phyloP scores from a whole-genome alignment of 2,113 vertebrate species.

The Falco punctatus region DNA sequence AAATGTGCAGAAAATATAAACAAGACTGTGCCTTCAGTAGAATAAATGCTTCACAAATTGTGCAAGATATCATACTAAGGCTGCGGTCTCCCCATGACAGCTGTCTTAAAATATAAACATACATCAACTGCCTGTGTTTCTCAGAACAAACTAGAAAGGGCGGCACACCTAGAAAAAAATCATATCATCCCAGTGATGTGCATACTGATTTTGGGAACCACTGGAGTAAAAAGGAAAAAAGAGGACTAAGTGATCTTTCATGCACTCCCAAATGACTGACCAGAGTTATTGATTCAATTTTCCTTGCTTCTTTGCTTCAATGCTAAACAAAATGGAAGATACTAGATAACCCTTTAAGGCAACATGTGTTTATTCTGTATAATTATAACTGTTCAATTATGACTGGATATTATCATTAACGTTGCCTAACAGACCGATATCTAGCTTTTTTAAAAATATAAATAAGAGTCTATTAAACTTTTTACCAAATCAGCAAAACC shows the following conservation, averaged over 20 bases:
- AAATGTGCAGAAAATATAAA: conserved; percentile 98
- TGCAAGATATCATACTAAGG: conserved; percentile 99
- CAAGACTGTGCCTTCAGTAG: conserved; percentile 97
- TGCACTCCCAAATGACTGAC: conserved; percentile 77
- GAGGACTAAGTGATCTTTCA: conserved; percentile 74
- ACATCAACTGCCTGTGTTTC: conserved; percentile 84
- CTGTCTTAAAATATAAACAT: conserved; percentile 87
- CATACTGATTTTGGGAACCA: conserved; percentile 77
- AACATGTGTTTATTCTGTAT: conserved; percentile 85
- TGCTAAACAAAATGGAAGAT: conserved; percentile 82
- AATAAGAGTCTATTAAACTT: conserved; percentile 74
- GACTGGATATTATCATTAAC: conserved; percentile 71
- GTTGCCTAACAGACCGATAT: conserved; percentile 82
- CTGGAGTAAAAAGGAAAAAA: conserved; percentile 72
- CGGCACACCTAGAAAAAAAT: conserved; percentile 76
- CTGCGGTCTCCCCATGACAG: conserved; percentile 95
- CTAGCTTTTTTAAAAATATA: conserved; percentile 81
- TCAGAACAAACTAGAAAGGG: conserved; percentile 76
- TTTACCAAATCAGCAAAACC: conserved; percentile 76
- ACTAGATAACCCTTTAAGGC: conserved; percentile 87
- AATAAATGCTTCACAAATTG: conserved; percentile 95
- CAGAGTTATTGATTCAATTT: conserved; percentile 72
- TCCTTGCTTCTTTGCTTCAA: conserved; percentile 75
- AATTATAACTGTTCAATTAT: conserved; percentile 73
- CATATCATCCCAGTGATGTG: conserved; percentile 73